A percentile compares a stretch with the other conserved stretches of the same genome.
phyloP scores from a whole-genome alignment of 1,140 invertebrate species.

The Drosophila azteca region DNA sequence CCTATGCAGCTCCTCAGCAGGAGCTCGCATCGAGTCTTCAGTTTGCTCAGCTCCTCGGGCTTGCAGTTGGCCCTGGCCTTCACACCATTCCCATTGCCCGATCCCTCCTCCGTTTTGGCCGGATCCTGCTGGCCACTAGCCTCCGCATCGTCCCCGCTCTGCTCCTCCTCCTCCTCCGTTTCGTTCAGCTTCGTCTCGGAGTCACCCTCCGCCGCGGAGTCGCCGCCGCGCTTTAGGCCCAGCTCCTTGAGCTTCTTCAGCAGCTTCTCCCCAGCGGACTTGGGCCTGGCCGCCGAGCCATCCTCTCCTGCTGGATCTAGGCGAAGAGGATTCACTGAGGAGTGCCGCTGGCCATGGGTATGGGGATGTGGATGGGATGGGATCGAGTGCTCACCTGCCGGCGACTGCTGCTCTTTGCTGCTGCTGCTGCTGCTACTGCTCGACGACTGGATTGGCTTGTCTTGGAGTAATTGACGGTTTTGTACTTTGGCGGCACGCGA shows the following conservation, averaged over 20 bases:
- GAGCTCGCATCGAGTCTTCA: constrained; percentile 89
- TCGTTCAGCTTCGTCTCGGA: constrained; percentile 61
- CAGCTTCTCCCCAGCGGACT: constrained; percentile 67
- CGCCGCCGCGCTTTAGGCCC: constrained; percentile 62
- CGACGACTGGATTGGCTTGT: constrained; percentile 71
- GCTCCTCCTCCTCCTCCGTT: constrained; percentile 64
- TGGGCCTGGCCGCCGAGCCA: constrained; percentile 50
- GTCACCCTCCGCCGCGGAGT: constrained; percentile 37
- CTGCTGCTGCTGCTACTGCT: constrained; percentile 45
- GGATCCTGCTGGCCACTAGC: constrained; percentile 55
- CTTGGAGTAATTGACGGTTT: constrained; percentile 83
- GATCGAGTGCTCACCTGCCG: constrained; percentile 43
- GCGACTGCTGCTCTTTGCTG: constrained; percentile 28
- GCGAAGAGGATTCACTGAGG: constrained; percentile 47
- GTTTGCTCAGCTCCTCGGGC: constrained; percentile 90
- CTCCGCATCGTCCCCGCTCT: constrained; percentile 44
- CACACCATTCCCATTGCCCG: constrained; percentile 84
- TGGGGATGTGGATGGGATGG: constrained; percentile 24
- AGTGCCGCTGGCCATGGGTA: constrained; percentile 8
- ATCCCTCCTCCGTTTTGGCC: constrained; percentile 33
- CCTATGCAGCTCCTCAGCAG: constrained; percentile 88
- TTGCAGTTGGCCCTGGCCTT: constrained; percentile 92
- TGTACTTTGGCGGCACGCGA: constrained; percentile 81
- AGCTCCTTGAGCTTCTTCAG: constrained; percentile 70
- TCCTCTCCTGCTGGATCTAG: constrained; percentile 49